Conservation (phyloP, 2,113 vertebrate species). For the Lagopus muta region DNA sequence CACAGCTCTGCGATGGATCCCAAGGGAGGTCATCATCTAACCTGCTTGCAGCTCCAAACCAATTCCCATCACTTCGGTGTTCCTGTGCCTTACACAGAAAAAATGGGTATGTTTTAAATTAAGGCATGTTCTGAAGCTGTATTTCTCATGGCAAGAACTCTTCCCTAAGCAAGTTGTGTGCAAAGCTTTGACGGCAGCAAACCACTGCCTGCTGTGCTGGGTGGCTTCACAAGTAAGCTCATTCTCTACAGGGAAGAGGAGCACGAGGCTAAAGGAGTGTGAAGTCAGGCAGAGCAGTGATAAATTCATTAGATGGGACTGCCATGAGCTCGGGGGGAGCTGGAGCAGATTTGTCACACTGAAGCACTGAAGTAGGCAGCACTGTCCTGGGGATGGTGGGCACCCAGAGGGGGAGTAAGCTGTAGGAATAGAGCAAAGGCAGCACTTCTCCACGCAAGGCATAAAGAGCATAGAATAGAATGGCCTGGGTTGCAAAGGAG, state of each 20-base stretch:
- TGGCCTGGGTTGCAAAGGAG: too few species aligned
- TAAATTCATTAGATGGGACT: neutral
- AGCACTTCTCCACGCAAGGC: neutral
- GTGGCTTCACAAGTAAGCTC: neutral
- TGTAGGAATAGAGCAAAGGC: neutral
- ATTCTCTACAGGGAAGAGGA: rapidly evolving
- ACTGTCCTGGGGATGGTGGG: neutral
- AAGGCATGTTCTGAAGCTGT: neutral
- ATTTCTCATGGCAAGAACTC: neutral
- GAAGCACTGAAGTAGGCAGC: neutral
- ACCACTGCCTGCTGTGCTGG: neutral
- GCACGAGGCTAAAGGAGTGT: neutral
- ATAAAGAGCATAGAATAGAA: neutral
- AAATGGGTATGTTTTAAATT: neutral
- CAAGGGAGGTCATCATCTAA: neutral
- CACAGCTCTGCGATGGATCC: neutral
- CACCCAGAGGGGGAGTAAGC: neutral
- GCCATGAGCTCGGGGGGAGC: neutral
- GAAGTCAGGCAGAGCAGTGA: rapidly evolving
- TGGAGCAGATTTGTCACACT: neutral
- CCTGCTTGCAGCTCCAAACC: rapidly evolving
- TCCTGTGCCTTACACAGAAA: neutral
- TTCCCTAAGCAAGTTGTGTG: neutral
- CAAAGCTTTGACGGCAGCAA: neutral
- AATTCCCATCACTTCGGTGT: neutral